These are phyloP conservation scores for Vireo griseus DNA, from an alignment of 2,797 vertebrate species.

Conservation along the genomic window DNA sequence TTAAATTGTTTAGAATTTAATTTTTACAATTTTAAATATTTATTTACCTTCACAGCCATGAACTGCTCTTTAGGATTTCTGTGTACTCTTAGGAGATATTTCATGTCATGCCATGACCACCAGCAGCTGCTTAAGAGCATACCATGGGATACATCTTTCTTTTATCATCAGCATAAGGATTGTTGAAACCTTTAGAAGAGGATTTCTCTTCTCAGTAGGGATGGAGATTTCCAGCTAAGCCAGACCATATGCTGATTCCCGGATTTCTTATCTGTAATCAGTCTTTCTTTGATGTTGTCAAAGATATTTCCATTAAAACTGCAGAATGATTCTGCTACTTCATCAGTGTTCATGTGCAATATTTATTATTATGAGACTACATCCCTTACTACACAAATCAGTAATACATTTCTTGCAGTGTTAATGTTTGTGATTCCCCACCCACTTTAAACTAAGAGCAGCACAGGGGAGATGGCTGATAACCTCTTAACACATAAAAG, in stretches of 20 bases:
- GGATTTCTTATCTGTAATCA: constrained; percentile 24
- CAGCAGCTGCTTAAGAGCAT: neutral
- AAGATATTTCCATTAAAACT: neutral
- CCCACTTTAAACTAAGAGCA: neutral
- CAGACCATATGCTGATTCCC: constrained; percentile 15
- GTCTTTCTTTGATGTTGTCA: neutral
- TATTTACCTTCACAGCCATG: neutral
- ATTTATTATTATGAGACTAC: neutral
- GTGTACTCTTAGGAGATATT: neutral
- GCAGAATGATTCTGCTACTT: neutral
- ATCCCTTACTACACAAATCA: neutral
- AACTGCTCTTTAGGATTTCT: neutral
- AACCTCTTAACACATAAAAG: neutral
- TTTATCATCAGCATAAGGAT: neutral
- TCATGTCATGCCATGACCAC: neutral
- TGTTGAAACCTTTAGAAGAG: constrained; percentile 9
- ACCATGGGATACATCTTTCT: neutral
- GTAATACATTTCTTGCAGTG: neutral
- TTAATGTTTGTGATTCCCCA: neutral
- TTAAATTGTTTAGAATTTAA: neutral
- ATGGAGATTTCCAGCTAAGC: constrained; percentile 35
- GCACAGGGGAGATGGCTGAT: neutral
- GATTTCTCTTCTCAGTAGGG: neutral
- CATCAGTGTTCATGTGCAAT: neutral
- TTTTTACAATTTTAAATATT: neutral